Evolutionary conservation across 2,113 vertebrate genomes (phyloP), one percentile per base, ranked within the genome.

Genomic region (Microcebus ravelobensis): DNA sequence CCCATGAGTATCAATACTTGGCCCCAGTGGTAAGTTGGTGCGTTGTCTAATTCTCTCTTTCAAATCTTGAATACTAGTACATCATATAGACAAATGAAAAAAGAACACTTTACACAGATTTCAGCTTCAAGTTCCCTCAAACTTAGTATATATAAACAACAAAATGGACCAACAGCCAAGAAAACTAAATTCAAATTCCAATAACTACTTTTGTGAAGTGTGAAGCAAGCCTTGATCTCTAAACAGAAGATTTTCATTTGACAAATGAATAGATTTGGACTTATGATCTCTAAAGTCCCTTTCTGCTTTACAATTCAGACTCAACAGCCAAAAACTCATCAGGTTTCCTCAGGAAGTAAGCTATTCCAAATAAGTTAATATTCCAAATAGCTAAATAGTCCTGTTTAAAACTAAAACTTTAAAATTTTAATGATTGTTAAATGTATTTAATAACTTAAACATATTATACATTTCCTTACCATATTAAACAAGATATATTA

Each of bases 1-100:
- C 79, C 99, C 99, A 0, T 99, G 99, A 67, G 99, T 99, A 97
- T 99, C 99, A 70, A 99, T 99, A 96, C 99, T 99, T 73, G 99
- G 99, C 68, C 99, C 99, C 97, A 99, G 85, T 0, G 99, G 98
- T 74, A 99, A 98, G 96, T 99, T 99, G 87, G 99, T 99, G 95
- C 99, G 98, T 94, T 99, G 99, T 97, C 99, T 99, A 98, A 99
- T 99, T 97, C 99, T 98, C 98, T 99, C 99, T 98, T 99, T 99
- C 93, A 99, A 98, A 95, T 99, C 99, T 98, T 99, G 99, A 98
- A 99, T 99, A 87, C 99, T 99, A 97, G 34, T 95, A 70, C 81
- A 94, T 95, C 76, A 97, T 0, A 94, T 0, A 93, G 34, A 91
- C 74, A 97, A 89, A 95, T 18, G 5, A 67, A 84, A 88, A 61